Evolutionary conservation across 2,888 invertebrate species (phyloP).

Genomic region (Gibbula magus): DNA sequence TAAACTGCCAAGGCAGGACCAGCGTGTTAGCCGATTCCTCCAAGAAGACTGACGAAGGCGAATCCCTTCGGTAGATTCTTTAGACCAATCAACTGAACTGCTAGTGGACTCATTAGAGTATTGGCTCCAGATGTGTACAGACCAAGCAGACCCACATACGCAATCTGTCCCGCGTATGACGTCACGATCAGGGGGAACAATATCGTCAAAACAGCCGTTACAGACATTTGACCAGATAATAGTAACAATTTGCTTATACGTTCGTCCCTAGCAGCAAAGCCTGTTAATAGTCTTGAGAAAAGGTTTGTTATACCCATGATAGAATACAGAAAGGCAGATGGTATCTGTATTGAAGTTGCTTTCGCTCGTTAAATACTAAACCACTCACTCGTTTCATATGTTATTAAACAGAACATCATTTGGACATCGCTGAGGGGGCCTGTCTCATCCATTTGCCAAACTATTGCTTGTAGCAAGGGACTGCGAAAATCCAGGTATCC

Average conservation of each 20-base stretch:
- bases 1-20: background rate
- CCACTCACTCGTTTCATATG: no score
- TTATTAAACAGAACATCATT: no score
- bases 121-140: background rate
- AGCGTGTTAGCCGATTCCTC: background rate
- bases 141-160: background rate
- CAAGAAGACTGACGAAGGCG: background rate
- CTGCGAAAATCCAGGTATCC: background rate
- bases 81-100: background rate
- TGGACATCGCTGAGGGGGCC: conserved; percentile 1
- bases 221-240: background rate
- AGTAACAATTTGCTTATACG: background rate
- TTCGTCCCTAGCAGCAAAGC: background rate
- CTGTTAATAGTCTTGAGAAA: background rate
- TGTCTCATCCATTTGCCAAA: background rate
- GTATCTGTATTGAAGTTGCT: no score
- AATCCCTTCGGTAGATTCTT: background rate
- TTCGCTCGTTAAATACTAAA: no score
- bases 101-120: background rate
- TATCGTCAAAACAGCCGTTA: background rate
- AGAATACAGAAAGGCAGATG: background rate
- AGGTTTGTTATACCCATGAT: background rate
- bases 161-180: background rate
- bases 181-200: background rate
- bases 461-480: background rate